Percentiles rank a stretch among this genome's conserved stretches.
phyloP scores from a whole-genome alignment of 2,888 invertebrate genomes.

The Cheilosia impressa region DNA sequence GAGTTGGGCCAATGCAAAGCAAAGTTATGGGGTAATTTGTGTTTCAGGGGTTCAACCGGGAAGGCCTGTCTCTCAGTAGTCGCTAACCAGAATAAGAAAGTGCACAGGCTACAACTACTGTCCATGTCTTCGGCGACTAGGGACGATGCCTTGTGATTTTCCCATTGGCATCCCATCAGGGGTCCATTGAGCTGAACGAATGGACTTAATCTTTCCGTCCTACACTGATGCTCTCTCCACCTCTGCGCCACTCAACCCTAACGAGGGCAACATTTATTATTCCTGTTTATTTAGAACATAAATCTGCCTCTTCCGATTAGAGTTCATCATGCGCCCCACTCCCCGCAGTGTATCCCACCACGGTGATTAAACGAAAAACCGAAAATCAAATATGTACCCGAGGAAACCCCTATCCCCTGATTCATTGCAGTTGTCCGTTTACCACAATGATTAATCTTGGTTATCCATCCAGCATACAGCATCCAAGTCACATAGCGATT shows the following conservation, averaged over 20 bases:
- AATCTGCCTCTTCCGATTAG: constrained; percentile 39
- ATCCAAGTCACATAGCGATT: constrained; percentile 45
- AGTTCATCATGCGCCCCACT: not conserved
- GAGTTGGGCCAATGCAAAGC: too few species aligned
- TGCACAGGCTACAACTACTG: too few species aligned
- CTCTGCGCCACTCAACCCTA: not conserved
- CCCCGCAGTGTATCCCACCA: constrained; percentile 11
- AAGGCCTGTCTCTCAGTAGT: too few species aligned
- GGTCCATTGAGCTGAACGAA: too few species aligned
- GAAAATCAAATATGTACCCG: constrained; percentile 46
- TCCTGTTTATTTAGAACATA: constrained; percentile 38
- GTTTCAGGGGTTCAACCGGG: too few species aligned
- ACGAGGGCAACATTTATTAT: constrained; percentile 30
- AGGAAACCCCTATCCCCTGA: constrained; percentile 27
- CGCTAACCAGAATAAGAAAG: too few species aligned
- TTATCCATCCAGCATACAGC: constrained; percentile 63
- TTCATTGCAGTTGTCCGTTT: constrained; percentile 64
- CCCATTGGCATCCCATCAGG: too few species aligned
- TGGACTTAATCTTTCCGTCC: too few species aligned
- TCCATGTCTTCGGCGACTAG: too few species aligned
- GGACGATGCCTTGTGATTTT: too few species aligned
- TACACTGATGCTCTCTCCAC: not conserved
- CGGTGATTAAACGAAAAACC: constrained; percentile 55
- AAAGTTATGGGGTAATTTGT: too few species aligned
- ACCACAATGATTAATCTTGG: constrained; percentile 73